Percentiles rank a stretch among this genome's conserved stretches.
Evolutionary conservation across 2,113 vertebrate species (phyloP).

Genomic region (Bostrychus sinensis): DNA sequence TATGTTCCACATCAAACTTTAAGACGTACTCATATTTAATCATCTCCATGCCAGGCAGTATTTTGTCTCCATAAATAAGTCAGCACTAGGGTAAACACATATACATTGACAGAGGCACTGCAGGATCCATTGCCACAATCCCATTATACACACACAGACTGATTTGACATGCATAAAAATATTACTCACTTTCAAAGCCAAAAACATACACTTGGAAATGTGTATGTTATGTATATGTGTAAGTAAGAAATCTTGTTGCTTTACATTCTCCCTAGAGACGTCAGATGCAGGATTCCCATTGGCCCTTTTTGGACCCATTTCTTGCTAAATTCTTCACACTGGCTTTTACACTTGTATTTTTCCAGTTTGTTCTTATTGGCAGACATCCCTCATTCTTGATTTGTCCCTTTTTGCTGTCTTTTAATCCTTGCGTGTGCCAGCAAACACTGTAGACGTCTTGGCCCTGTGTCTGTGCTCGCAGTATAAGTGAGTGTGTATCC

Average conservation of each 20-base stretch:
- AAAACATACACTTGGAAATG: slow-evolving; percentile 1
- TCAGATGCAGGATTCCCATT: slow-evolving; percentile 6
- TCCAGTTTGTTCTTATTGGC: slow-evolving; percentile 25
- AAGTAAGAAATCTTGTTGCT: slow-evolving; percentile 7
- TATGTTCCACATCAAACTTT: neutral
- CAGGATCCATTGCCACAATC: neutral
- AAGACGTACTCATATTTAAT: neutral
- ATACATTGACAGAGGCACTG: neutral
- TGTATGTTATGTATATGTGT: slow-evolving; percentile 9
- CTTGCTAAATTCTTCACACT: neutral
- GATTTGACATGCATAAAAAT: neutral
- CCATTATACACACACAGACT: neutral
- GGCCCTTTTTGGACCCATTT: slow-evolving; percentile 12
- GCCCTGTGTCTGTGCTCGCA: slow-evolving; percentile 42
- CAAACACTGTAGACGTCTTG: slow-evolving; percentile 57
- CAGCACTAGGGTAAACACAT: neutral
- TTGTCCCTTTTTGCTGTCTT: slow-evolving; percentile 41
- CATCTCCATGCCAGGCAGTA: neutral
- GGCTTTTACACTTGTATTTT: slow-evolving; percentile 8
- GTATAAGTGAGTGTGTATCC: slow-evolving; percentile 26
- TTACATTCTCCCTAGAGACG: slow-evolving; percentile 30
- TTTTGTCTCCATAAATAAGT: neutral
- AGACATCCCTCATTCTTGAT: slow-evolving; percentile 32
- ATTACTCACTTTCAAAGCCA: neutral
- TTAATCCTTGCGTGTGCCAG: slow-evolving; percentile 51